Conservation (phyloP, 2,888 invertebrate genomes). For the Anodontia alba region DNA sequence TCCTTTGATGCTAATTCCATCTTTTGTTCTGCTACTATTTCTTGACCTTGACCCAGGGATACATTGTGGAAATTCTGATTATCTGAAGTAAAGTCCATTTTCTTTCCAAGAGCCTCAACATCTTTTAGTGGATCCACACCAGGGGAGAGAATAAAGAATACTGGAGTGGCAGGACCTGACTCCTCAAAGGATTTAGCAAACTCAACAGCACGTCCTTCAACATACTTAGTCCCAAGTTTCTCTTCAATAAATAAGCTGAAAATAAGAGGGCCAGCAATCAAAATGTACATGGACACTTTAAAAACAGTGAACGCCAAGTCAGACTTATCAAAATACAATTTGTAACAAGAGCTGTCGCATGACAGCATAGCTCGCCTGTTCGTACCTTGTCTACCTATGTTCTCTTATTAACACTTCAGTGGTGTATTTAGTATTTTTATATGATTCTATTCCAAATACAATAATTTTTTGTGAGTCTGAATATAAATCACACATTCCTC, state of each 20-base stretch:
- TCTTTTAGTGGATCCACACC: slow-evolving; percentile 98
- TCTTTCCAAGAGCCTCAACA: slow-evolving; percentile 95
- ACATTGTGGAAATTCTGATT: slow-evolving; percentile 96
- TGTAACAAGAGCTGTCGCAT: too few relatives aligned
- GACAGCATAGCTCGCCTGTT: too few relatives aligned
- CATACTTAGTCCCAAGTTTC: slow-evolving; percentile 95
- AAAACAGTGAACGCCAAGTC: too few relatives aligned
- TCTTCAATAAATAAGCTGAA: slow-evolving; percentile 96
- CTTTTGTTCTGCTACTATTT: slow-evolving; percentile 96
- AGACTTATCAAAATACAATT: too few relatives aligned
- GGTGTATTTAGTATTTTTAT: too few relatives aligned
- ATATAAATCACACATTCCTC: too few relatives aligned
- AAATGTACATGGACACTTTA: too few relatives aligned
- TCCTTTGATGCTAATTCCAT: slow-evolving; percentile 93
- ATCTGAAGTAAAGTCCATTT: slow-evolving; percentile 93
- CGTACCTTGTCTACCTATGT: too few relatives aligned
- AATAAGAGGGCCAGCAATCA: too few relatives aligned
- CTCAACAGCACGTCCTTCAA: slow-evolving; percentile 94
- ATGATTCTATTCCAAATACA: too few relatives aligned
- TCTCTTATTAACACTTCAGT: too few relatives aligned
- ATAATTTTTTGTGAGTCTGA: too few relatives aligned
- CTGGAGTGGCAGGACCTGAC: slow-evolving; percentile 96
- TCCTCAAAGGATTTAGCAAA: slow-evolving; percentile 98
- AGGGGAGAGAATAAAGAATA: slow-evolving; percentile 98
- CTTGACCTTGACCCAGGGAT: slow-evolving; percentile 97